Conservation (phyloP, 1,140 invertebrate genomes). For the Drosophila equinoxialis region DNA sequence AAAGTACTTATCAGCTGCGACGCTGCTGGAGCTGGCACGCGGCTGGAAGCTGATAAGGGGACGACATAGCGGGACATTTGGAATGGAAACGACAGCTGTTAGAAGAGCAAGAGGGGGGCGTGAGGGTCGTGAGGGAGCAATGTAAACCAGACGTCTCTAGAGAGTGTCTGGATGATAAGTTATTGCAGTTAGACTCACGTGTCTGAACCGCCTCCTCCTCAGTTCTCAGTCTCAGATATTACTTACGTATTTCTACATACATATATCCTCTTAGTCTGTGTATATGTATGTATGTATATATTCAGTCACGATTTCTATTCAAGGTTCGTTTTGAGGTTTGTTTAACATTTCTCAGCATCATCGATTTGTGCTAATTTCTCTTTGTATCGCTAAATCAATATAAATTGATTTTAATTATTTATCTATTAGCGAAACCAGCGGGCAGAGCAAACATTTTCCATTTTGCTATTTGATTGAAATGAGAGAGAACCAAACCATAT, state of each 20-base stretch:
- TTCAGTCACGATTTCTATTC: conserved; percentile 53
- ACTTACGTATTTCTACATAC: conserved; percentile 26
- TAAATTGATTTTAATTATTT: conserved; percentile 82
- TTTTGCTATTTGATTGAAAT: conserved; percentile 1
- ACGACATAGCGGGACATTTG: neutral
- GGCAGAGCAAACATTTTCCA: conserved; percentile 1
- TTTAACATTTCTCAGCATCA: conserved; percentile 61
- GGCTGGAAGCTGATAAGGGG: conserved; percentile 61
- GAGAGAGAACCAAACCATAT: neutral
- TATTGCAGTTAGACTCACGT: conserved; percentile 48
- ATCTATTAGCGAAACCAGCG: conserved; percentile 69
- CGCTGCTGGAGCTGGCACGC: conserved; percentile 54
- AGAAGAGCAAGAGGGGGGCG: neutral
- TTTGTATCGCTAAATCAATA: conserved; percentile 76
- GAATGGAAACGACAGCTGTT: conserved; percentile 35
- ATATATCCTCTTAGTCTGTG: conserved; percentile 25
- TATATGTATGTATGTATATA: neutral
- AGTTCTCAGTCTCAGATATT: conserved; percentile 23
- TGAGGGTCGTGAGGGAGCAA: neutral
- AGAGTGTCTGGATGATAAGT: conserved; percentile 31
- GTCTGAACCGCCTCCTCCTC: conserved; percentile 45
- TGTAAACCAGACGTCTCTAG: conserved; percentile 46
- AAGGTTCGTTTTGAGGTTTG: conserved; percentile 52
- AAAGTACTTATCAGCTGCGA: conserved; percentile 48
- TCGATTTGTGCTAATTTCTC: conserved; percentile 71